A percentile compares a stretch with the other conserved stretches of the same genome.
phyloP scores from a whole-genome alignment of 2,797 vertebrate species.

The Bufotes viridis region DNA sequence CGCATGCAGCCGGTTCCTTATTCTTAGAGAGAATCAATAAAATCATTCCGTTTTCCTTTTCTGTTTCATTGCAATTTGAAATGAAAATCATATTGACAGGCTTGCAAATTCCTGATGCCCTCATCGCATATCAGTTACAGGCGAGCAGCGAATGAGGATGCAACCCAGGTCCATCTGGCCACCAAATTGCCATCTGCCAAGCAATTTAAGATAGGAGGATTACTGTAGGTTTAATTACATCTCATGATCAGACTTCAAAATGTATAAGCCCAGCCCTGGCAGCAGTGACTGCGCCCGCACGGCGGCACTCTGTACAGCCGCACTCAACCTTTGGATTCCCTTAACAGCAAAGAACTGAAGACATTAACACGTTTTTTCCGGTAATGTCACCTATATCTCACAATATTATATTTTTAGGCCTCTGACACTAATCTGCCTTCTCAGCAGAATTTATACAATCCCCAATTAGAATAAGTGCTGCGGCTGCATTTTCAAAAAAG shows the following conservation, averaged over 20 bases:
- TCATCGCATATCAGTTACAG: slow-evolving; percentile 54
- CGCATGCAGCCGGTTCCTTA: background rate
- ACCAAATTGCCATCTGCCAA: slow-evolving; percentile 60
- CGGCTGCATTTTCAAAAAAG: background rate
- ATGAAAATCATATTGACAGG: slow-evolving; percentile 60
- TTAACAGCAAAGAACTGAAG: background rate
- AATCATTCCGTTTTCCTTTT: slow-evolving; percentile 22
- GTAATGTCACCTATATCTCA: slow-evolving; percentile 4
- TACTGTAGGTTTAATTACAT: slow-evolving; percentile 60
- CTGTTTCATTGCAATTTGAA: slow-evolving; percentile 49
- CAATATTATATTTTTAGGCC: slow-evolving; percentile 24
- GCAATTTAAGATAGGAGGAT: slow-evolving; percentile 58
- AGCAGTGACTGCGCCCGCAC: background rate
- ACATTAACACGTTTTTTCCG: slow-evolving; percentile 15
- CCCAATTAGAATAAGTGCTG: slow-evolving; percentile 55
- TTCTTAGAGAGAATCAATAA: slow-evolving; percentile 44
- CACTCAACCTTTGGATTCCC: background rate
- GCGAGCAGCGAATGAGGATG: slow-evolving; percentile 40
- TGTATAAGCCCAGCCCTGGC: slow-evolving; percentile 20
- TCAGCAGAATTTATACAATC: slow-evolving; percentile 42
- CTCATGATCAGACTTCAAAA: slow-evolving; percentile 52
- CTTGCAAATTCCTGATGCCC: slow-evolving; percentile 54
- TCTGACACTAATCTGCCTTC: slow-evolving; percentile 20
- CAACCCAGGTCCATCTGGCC: slow-evolving; percentile 58
- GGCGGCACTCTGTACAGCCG: too few species aligned